These are phyloP conservation scores for Branchipolynoe longqiensis DNA, from an alignment of 2,888 invertebrate species.

Conservation along the genomic window DNA sequence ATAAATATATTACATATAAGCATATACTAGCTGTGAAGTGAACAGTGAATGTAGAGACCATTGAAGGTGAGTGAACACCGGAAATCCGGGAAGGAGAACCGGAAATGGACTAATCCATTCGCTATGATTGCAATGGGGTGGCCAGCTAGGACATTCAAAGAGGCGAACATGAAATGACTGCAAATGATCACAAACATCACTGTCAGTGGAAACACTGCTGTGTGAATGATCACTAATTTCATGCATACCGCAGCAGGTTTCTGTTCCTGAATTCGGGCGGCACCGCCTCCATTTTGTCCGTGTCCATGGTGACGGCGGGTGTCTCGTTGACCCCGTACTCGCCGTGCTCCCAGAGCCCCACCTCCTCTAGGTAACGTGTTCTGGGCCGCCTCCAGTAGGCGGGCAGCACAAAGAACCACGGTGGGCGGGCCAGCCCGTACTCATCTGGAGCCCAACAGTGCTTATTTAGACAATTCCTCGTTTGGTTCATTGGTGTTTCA, in stretches of 20 bases:
- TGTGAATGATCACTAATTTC: background rate
- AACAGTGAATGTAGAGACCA: too few relatives aligned
- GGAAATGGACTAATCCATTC: too few relatives aligned
- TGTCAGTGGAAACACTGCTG: background rate
- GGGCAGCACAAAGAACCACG: slow-evolving; percentile 88
- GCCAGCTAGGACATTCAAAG: too few relatives aligned
- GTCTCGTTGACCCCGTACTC: background rate
- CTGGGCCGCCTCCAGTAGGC: slow-evolving; percentile 87
- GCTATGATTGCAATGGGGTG: too few relatives aligned
- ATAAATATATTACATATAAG: too few relatives aligned
- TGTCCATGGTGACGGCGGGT: slow-evolving; percentile 69
- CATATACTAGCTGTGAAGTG: too few relatives aligned
- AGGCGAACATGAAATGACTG: too few relatives aligned
- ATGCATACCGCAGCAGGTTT: slow-evolving; percentile 70
- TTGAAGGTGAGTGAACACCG: too few relatives aligned
- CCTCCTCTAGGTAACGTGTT: too few relatives aligned
- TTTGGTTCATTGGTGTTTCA: too few relatives aligned
- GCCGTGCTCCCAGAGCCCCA: background rate
- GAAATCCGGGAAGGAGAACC: too few relatives aligned
- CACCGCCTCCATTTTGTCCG: slow-evolving; percentile 88
- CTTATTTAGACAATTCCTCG: too few relatives aligned
- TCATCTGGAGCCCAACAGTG: slow-evolving; percentile 88
- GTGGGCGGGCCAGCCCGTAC: slow-evolving; percentile 88
- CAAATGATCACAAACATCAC: background rate
- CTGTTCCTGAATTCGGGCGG: slow-evolving; percentile 80